These are phyloP conservation scores for Drosophila lacteicornis DNA, from an alignment of 1,140 invertebrate genomes.

Conservation along the genomic window DNA sequence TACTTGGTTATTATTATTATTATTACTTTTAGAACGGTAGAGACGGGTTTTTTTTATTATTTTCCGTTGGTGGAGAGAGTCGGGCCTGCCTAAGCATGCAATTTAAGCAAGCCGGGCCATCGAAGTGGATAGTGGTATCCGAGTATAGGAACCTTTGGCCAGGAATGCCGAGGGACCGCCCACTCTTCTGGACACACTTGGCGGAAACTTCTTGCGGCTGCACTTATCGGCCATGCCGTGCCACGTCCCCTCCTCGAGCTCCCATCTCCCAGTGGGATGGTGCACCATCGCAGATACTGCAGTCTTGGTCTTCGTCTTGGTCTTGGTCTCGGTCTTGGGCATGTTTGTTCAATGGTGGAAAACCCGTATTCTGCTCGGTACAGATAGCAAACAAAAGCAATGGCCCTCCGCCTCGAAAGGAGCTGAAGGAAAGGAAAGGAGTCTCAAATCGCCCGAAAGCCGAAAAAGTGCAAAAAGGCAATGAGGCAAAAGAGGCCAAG, in stretches of 20 bases:
- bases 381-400: conserved; percentile 67
- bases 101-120: conserved; percentile 29
- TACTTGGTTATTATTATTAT: conserved; percentile 58
- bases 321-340: conserved; percentile 29
- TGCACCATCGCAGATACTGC: conserved; percentile 67
- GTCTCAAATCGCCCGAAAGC: conserved; percentile 56
- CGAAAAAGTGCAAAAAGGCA: conserved; percentile 68
- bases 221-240: conserved; percentile 66
- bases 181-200: conserved; percentile 56
- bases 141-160: conserved; percentile 31
- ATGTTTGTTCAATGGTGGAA: conserved; percentile 65
- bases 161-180: conserved; percentile 50
- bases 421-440: conserved; percentile 36
- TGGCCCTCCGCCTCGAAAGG: conserved; percentile 30
- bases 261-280: conserved; percentile 11
- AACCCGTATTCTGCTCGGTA: conserved; percentile 62
- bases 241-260: conserved; percentile 11
- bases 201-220: conserved; percentile 56
- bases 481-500: conserved; percentile 63
- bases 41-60: conserved; percentile 60
- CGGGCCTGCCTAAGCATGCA: conserved; percentile 41
- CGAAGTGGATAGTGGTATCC: conserved; percentile 32
- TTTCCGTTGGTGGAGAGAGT: conserved; percentile 33
- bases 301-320: conserved; percentile 12
- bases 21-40: conserved; percentile 60